Percentiles rank a stretch among this genome's conserved stretches.
Conservation (phyloP, 1,140 invertebrate species). For the Dendroctonus valens region DNA sequence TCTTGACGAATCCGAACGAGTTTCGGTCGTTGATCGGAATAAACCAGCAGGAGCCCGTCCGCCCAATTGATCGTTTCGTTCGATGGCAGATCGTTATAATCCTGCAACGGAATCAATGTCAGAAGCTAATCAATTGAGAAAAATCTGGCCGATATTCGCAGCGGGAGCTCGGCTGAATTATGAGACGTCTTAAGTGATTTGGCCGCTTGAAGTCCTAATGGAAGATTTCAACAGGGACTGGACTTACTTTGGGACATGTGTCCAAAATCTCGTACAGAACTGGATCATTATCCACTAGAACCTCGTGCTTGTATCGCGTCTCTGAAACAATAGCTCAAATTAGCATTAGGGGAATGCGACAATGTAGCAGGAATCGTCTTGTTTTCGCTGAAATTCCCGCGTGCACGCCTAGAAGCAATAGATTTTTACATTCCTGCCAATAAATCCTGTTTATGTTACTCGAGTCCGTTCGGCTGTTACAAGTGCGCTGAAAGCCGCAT, state of each 20-base stretch:
- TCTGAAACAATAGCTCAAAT: too few relatives aligned
- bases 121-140: slow-evolving; percentile 1
- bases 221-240: slow-evolving; percentile 9
- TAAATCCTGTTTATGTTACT: too few relatives aligned
- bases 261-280: slow-evolving; percentile 90
- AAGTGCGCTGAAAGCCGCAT: too few relatives aligned
- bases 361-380: too few relatives aligned
- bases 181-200: too few relatives aligned
- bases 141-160: not conserved
- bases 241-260: slow-evolving; percentile 83
- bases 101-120: slow-evolving; percentile 46
- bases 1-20: slow-evolving; percentile 81
- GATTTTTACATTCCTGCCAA: not conserved
- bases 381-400: too few relatives aligned
- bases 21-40: slow-evolving; percentile 86
- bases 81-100: slow-evolving; percentile 70
- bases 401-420: too few relatives aligned
- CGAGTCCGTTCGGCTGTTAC: too few relatives aligned
- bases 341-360: too few relatives aligned
- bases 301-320: slow-evolving; percentile 87
- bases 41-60: slow-evolving; percentile 84
- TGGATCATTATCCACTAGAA: slow-evolving; percentile 85
- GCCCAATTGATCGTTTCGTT: slow-evolving; percentile 82
- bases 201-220: not conserved
- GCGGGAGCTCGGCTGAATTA: not conserved